Evolutionary conservation across 2,888 invertebrate species (phyloP).

Genomic region (Pyrrhosoma nymphula): DNA sequence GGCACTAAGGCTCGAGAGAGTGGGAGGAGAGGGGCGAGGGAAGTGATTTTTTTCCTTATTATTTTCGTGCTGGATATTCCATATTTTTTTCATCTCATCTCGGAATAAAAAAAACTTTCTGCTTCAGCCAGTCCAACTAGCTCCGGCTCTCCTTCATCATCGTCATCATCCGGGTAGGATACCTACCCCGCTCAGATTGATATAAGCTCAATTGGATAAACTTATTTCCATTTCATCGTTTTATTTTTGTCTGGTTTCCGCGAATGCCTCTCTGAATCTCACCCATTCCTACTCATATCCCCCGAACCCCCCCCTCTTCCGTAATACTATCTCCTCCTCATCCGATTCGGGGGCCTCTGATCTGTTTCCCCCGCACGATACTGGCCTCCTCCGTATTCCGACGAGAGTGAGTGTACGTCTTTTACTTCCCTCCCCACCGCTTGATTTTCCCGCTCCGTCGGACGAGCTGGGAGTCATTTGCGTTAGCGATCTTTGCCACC

Average conservation of each 20-base stretch:
- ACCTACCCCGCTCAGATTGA: slow-evolving; percentile 9
- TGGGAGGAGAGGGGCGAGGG: background rate
- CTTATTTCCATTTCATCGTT: slow-evolving; percentile 11
- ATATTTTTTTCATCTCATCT: slow-evolving; percentile 39
- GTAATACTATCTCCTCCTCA: background rate
- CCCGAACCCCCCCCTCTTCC: background rate
- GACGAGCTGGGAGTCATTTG: background rate
- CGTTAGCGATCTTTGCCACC: background rate
- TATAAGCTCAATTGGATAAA: slow-evolving; percentile 49
- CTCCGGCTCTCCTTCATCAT: background rate
- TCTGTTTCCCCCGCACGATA: background rate
- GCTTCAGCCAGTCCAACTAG: background rate
- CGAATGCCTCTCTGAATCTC: background rate
- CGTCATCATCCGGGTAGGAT: background rate
- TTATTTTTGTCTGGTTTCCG: background rate
- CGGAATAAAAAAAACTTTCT: background rate
- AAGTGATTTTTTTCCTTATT: background rate
- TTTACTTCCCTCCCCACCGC: background rate
- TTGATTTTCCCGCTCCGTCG: background rate
- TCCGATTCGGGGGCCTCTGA: background rate
- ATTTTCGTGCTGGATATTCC: background rate
- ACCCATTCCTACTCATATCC: background rate
- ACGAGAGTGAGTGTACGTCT: background rate
- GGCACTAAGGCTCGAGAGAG: slow-evolving; percentile 1
- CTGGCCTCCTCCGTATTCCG: background rate